A percentile compares a stretch with the other conserved stretches of the same genome.
Evolutionary conservation across 2,797 vertebrate genomes (phyloP).

Genomic region (Alfaro cultratus): DNA sequence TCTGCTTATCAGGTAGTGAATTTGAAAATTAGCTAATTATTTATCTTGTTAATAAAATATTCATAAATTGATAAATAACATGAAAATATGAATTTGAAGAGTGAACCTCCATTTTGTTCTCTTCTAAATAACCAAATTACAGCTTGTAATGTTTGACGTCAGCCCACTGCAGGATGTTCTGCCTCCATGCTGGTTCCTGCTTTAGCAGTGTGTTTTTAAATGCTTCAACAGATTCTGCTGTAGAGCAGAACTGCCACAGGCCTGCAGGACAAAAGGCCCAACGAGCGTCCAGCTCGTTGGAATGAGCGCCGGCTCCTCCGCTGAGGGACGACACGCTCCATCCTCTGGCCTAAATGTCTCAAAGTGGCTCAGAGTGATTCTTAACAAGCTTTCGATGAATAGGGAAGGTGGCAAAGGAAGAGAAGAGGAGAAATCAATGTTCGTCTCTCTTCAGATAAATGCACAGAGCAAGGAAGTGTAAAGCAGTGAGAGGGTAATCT

Average conservation of each 20-base stretch:
- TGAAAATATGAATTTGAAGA: neutral
- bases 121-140: neutral
- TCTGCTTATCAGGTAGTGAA: too few species aligned
- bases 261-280: slow-evolving; percentile 29
- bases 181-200: neutral
- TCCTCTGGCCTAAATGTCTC: slow-evolving; percentile 46
- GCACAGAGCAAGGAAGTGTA: slow-evolving; percentile 50
- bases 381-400: slow-evolving; percentile 57
- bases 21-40: too few species aligned
- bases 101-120: neutral
- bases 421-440: slow-evolving; percentile 72
- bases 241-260: slow-evolving; percentile 12
- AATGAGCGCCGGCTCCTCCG: slow-evolving; percentile 18
- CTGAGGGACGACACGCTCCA: slow-evolving; percentile 33
- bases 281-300: slow-evolving; percentile 3
- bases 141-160: too few species aligned
- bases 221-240: slow-evolving; percentile 14
- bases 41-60: too few species aligned
- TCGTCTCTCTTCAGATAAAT: slow-evolving; percentile 70
- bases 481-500: slow-evolving; percentile 72
- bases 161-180: neutral
- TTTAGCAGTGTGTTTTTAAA: neutral
- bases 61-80: too few species aligned
- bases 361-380: slow-evolving; percentile 42
- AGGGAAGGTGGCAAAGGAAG: slow-evolving; percentile 48